Base-by-base conservation (phyloP, 2,888 invertebrate genomes). In the Sarcophaga carnaria region DNA sequence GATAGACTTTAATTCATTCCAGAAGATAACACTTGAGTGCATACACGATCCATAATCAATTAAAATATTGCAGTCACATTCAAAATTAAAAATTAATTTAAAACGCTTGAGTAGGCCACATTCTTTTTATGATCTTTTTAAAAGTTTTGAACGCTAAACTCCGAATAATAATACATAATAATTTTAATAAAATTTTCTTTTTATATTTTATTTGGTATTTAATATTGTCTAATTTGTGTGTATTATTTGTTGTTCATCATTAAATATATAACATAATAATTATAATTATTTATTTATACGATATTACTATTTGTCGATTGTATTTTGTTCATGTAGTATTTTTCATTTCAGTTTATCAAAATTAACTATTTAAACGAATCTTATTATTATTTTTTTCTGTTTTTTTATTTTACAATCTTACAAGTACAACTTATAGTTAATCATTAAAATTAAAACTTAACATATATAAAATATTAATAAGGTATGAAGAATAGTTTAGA, bases 151-250 rank as follows among this genome's bases (percentile, higher is more conserved):
- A 14, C 17, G 4, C 14, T 54, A 17, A 14, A 3, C 8, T 8
- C 10, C 12, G 5, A 54, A 3, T 54, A 54, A 54, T 54, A 54
- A 12, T 17, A 54, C 54, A 54, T 14, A 54, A 54, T 54, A 54
- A 17, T 74, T 83, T 80, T 75, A 77, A 69, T 78, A 83, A 83
- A 86, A 83, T 59, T 87, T 81, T 81, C 70, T 78, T 87, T 87
- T 84, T 75, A 75, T 78, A 81, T 81, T 87, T 84, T 84, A 87
- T 87, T 87, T 87, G 87, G 87, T 87, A 84, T 87, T 81, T 79
- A 79, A 81, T 86, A 86, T 86, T 86, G 86, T 86, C 86, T 86
- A 86, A 83, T 67, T 77, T 72, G 70, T 80, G 22, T 72, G 59
- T 76, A 76, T 74, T 20, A 20, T 22, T 22, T 22, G 22, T 72